These are phyloP conservation scores for Bubo blakistoni DNA, from an alignment of 2,113 vertebrate species.

Conservation along the genomic window DNA sequence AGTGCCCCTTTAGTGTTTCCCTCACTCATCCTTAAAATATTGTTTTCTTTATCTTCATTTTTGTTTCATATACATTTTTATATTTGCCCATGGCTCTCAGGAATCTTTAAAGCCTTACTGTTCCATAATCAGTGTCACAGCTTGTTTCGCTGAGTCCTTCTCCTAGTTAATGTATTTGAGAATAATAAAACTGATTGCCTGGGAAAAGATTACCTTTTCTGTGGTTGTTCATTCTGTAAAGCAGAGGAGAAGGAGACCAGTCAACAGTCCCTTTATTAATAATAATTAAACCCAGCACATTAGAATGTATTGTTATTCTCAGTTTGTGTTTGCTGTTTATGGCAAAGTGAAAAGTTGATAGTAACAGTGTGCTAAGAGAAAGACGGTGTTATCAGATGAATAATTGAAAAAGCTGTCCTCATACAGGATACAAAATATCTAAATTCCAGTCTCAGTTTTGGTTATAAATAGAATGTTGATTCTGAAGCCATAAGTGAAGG, in stretches of 20 bases:
- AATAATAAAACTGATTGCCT: background rate
- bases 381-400: background rate
- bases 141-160: background rate
- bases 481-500: background rate
- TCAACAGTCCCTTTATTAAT: background rate
- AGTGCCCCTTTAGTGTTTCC: background rate
- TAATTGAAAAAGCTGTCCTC: background rate
- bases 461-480: background rate
- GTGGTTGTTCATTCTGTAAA: background rate
- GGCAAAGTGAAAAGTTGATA: background rate
- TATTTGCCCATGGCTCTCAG: background rate
- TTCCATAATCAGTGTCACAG: background rate
- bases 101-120: background rate
- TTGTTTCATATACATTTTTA: background rate
- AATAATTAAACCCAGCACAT: background rate
- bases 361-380: background rate
- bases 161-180: background rate
- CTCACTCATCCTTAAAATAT: background rate
- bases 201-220: background rate
- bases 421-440: background rate
- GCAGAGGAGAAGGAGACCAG: background rate
- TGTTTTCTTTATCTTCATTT: background rate
- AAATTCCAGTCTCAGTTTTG: background rate
- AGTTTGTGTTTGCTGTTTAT: background rate
- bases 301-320: background rate